Conservation (phyloP, 2,797 vertebrate species). For the Nothura maculosa region DNA sequence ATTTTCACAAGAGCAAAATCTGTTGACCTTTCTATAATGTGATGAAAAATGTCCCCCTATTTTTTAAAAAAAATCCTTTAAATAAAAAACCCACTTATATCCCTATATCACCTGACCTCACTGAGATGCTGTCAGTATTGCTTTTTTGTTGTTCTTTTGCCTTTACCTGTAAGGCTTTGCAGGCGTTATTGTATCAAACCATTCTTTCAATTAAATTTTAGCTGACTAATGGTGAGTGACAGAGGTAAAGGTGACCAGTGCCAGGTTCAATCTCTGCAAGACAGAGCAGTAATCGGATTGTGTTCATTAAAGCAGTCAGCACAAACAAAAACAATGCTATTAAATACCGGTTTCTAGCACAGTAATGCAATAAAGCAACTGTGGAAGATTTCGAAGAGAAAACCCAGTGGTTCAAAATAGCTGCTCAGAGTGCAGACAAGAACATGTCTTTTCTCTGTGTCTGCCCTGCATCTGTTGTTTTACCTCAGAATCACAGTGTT, state of each 20-base stretch:
- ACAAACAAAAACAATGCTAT: conserved; percentile 50
- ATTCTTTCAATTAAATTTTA: conserved; percentile 49
- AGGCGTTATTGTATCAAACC: conserved; percentile 13
- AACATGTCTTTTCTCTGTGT: neutral
- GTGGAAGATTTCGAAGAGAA: conserved; percentile 40
- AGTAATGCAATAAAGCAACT: conserved; percentile 70
- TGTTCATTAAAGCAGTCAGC: conserved; percentile 62
- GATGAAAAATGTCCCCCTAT: too few relatives aligned
- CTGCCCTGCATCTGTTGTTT: neutral
- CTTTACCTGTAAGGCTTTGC: neutral
- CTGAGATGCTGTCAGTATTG: rapidly evolving
- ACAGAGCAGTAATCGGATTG: conserved; percentile 73
- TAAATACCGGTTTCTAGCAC: conserved; percentile 56
- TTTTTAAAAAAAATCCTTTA: too few relatives aligned
- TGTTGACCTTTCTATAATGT: neutral
- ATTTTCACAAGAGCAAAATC: neutral
- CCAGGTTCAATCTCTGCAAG: conserved; percentile 69
- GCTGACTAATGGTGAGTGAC: conserved; percentile 43
- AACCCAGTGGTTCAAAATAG: conserved; percentile 27
- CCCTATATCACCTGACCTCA: neutral
- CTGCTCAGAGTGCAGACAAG: neutral
- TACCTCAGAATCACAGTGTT: neutral
- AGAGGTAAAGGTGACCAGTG: conserved; percentile 54
- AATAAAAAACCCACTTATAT: too few relatives aligned
- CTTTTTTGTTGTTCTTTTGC: neutral